Evolutionary conservation across 37 sponge, comb jelly and placozoan genomes (phyloP), one percentile per base, ranked within the genome.

Genomic region (Geodia barretti): DNA sequence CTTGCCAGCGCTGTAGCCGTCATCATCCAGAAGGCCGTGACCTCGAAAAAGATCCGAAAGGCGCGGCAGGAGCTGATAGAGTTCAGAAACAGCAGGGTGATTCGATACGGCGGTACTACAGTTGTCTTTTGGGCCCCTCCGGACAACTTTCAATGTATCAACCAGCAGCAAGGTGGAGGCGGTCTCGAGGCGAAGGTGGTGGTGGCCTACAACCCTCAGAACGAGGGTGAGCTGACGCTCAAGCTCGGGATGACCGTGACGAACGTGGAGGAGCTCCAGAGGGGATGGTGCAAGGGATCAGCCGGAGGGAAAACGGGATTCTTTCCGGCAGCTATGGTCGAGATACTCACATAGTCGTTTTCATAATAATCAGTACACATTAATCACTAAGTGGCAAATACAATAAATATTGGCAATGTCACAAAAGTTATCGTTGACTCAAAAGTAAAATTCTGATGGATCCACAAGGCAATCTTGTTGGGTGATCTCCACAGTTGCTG

Each of bases 401-500:
- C n/a, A n/a, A n/a, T n/a, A n/a, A n/a, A n/a, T n/a, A n/a, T n/a
- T n/a, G n/a, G n/a, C n/a, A n/a, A n/a, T n/a, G n/a, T n/a, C n/a
- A n/a, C n/a, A n/a, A n/a, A n/a, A n/a, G n/a, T n/a, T n/a, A n/a
- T n/a, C n/a, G n/a, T 47, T 47, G 14, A 14, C 30, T 91, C 65
- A 91, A 41, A 91, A 73, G 25, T 39, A 29, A 41, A 91, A 86
- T 75, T 91, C 82, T 5, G 73, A 62, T 29, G 79, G 80, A 35
- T 87, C 76, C 23, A 87, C 84, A 38, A 91, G 72, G 66, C 92
- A 86, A 30, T 65, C 78, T 47, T 64, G 77, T 67, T 92, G 93
- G 8, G 75, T 68, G 47, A n/a, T 82, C 42, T 92, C 93, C 76
- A 84, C 85, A n/a, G 93, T 92, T 33, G 93, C 93, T 35, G 93